Evolutionary conservation across 2,113 vertebrate genomes (phyloP), one percentile per base, ranked within the genome.

Genomic region (Archilochus colubris): DNA sequence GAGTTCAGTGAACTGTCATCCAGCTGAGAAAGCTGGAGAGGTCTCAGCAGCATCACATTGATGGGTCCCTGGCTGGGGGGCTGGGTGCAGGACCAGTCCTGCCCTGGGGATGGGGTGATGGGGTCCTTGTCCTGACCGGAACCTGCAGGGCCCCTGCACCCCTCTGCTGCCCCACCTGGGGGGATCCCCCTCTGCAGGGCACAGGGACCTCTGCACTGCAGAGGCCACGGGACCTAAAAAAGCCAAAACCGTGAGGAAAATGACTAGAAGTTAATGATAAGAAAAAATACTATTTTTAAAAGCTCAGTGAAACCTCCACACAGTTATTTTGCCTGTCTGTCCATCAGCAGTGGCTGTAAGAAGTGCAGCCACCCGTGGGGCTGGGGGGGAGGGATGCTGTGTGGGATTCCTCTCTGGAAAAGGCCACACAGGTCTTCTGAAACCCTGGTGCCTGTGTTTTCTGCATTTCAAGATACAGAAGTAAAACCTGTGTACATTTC

Each of bases 141-240:
- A 7, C 36, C n/a, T 30, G 20, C 17, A 58, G 64, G 23, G 50
- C 50, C 46, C 46, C 19, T 48, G 46, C 25, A 12, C 22, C n/a
- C 27, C 8, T 18, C n/a, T 4, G 12, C 57, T 70, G 46, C 44
- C 24, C 38, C 9, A 19, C 53, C 43, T 15, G 5, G 5, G 4
- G 25, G 48, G 20, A 48, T 20, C 48, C 48, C 19, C 20, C 19
- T 48, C 48, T 48, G 48, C 48, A 48, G 7, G 48, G 48, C 48
- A 10, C 9, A 8, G 19, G 18, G 22, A 46, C 27, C 27, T 27
- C 27, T 0, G 1, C 13, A 8, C 40, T 1, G 1, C 2, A 2
- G 51, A 28, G 15, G 4, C 15, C 28, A 8, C 0, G 1, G 40
- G 30, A 50, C 11, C 18, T 36, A 9, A 43, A 82, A 53, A 18